Evolutionary conservation across 2,888 invertebrate species (phyloP), one percentile per base, ranked within the genome.

Genomic region (Embidobia sp.): DNA sequence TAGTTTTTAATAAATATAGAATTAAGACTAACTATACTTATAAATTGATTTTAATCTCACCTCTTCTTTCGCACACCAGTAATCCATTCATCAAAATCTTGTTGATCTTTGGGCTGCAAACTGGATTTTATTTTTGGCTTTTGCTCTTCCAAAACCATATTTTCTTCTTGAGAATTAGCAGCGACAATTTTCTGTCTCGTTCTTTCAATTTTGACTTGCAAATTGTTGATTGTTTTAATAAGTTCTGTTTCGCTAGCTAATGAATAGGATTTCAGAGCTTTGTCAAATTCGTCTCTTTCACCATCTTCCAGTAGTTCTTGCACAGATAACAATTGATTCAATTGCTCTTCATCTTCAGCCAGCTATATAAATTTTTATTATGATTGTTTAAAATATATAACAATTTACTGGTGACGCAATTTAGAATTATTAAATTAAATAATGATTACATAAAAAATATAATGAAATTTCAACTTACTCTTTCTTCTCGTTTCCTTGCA

Each of bases 311-410:
- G 91, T 82, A 94, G 90, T 81, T 94, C 96, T 89, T 96, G 94
- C 70, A 97, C 92, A 42, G 94, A 93, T 46, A 94, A 90, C 22
- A 97, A 89, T 81, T 95, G 94, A 83, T 93, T 93, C 29, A 98
- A 88, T 85, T 95, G 95, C 80, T 97, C 95, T 86, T 97, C 97
- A 85, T 98, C 97, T 85, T 96, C 96, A 2, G 94, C 94, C 19
- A 98, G 90, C 93, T 93, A 79, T 8, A 6, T n/a, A 29, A 8
- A 29, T 3, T 8, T 29, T 22, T 22, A 22, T 22, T 6, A 40
- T 15, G 8, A 19, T 42, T 27, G 7, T 46, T 16, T 46, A 2
- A 3, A 44, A 22, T 2, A 6, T 22, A n/a, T 3, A 35, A 35
- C 10, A 37, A 37, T 29, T 13, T n/a, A 3, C 3, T 15, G 1